A percentile compares a stretch with the other conserved stretches of the same genome.
These are phyloP conservation scores for Athene cunicularia DNA, from an alignment of 2,113 vertebrate genomes.

Conservation along the genomic window DNA sequence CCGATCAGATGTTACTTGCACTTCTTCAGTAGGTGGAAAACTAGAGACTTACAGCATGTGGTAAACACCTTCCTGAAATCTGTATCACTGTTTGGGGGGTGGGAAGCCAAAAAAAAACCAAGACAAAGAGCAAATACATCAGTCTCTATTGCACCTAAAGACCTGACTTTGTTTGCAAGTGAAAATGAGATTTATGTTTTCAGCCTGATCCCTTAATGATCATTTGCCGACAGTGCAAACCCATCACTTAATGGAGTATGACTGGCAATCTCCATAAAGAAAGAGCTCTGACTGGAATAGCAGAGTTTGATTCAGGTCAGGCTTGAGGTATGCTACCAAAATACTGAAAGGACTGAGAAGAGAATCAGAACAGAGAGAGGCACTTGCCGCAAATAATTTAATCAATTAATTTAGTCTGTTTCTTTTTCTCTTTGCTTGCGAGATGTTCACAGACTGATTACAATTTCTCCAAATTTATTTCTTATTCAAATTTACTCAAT, in stretches of 20 bases:
- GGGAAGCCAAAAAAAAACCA: neutral
- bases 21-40: constrained; percentile 2
- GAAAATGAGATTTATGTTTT: constrained; percentile 20
- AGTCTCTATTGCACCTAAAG: neutral
- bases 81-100: accelerated
- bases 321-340: neutral
- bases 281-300: constrained; percentile 3
- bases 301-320: constrained; percentile 32
- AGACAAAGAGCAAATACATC: neutral
- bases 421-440: constrained; percentile 19
- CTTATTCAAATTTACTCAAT: constrained; percentile 44
- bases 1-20: constrained; percentile 12
- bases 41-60: neutral
- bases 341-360: neutral
- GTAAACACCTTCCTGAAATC: neutral
- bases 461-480: constrained; percentile 33
- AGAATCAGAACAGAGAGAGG: neutral
- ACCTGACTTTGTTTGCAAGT: neutral
- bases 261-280: neutral
- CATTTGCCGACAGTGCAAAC: neutral
- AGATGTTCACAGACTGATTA: constrained; percentile 28
- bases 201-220: neutral
- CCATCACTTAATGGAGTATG: neutral
- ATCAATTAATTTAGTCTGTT: constrained; percentile 19
- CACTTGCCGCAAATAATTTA: constrained; percentile 24